Conservation (phyloP, 2,113 vertebrate species). For the Sorex araneus region DNA sequence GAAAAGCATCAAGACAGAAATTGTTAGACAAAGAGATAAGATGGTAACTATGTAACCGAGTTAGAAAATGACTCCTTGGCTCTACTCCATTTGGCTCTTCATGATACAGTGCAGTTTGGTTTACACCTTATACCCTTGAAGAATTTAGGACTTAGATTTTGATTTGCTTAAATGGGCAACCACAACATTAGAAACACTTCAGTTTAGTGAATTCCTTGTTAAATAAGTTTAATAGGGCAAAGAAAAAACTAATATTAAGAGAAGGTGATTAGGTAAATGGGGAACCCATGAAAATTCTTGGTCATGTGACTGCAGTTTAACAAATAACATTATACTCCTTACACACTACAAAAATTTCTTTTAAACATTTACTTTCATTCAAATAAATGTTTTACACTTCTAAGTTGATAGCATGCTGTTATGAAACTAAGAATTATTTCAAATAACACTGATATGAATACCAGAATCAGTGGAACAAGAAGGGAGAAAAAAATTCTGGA, state of each 20-base stretch:
- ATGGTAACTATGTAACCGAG: too few species aligned
- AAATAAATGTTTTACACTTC: not conserved
- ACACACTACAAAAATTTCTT: not conserved
- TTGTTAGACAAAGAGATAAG: too few species aligned
- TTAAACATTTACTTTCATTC: not conserved
- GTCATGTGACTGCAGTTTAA: not conserved
- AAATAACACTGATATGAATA: not conserved
- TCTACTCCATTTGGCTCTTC: not conserved
- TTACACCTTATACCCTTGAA: not conserved
- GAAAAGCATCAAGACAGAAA: too few species aligned
- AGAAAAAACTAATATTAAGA: not conserved
- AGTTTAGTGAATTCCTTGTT: not conserved
- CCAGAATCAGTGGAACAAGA: not conserved
- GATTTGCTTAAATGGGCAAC: not conserved
- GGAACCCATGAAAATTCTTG: not conserved
- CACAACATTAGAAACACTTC: not conserved
- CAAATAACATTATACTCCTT: not conserved
- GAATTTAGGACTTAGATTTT: not conserved
- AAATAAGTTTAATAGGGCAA: not conserved
- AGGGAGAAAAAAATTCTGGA: not conserved
- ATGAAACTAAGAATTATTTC: not conserved
- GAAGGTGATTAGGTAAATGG: not conserved
- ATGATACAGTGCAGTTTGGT: not conserved
- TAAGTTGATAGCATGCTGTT: too few species aligned
- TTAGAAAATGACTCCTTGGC: not conserved